Evolutionary conservation across 2,113 vertebrate genomes (phyloP).

Genomic region (Stomatorhinus ivindoensis): DNA sequence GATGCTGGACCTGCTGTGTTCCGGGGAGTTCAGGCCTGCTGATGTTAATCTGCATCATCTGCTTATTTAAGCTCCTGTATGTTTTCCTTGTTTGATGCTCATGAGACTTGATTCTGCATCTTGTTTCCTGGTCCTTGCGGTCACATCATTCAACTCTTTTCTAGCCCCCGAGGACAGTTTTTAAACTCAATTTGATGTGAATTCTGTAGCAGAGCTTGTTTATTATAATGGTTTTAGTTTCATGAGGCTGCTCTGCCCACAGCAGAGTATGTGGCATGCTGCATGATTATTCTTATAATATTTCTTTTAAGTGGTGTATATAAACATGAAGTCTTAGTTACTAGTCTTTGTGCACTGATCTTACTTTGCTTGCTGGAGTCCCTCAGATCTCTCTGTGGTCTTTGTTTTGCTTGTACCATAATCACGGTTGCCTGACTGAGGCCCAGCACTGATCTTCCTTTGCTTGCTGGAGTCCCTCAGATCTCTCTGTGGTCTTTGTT

Average conservation of each 20-base stretch:
- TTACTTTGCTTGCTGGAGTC: background rate
- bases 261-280: background rate
- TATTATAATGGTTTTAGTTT: background rate
- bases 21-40: background rate
- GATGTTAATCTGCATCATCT: background rate
- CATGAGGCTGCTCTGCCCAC: background rate
- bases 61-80: background rate
- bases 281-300: background rate
- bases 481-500: background rate
- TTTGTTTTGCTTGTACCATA: background rate
- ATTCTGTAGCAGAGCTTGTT: background rate
- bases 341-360: background rate
- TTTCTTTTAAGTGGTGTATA: background rate
- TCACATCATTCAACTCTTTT: background rate
- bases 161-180: background rate
- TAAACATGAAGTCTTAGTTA: background rate
- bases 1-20: background rate
- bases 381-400: background rate
- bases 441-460: background rate
- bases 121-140: background rate
- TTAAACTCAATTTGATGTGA: background rate
- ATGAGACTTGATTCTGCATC: slow-evolving; percentile 2
- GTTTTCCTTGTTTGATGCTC: background rate
- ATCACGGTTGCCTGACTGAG: background rate
- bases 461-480: background rate